Evolutionary conservation across 2,113 vertebrate species (phyloP).

Genomic region (Odocoileus hemionus): DNA sequence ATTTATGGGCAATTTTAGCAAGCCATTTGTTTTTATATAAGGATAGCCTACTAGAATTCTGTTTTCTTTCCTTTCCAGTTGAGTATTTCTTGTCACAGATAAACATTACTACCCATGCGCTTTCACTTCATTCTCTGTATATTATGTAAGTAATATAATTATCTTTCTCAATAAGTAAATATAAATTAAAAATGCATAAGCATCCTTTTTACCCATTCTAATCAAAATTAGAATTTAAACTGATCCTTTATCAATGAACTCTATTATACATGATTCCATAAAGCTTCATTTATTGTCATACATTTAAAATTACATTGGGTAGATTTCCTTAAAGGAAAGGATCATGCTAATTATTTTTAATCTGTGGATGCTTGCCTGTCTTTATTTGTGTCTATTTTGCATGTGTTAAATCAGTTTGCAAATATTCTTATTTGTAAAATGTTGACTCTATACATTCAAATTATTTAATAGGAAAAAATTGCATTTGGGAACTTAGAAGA

Average conservation of each 20-base stretch:
- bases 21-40: not conserved
- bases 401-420: not conserved
- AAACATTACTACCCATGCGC: not conserved
- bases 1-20: not conserved
- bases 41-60: not conserved
- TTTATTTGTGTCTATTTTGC: not conserved
- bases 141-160: not conserved
- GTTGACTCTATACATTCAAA: not conserved
- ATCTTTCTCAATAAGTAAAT: not conserved
- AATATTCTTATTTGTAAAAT: constrained; percentile 3
- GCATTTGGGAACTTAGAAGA: not conserved
- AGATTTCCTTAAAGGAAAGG: not conserved
- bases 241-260: not conserved
- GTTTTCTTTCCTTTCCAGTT: not conserved
- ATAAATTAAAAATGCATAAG: not conserved
- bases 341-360: not conserved
- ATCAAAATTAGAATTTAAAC: not conserved
- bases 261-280: not conserved
- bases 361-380: not conserved
- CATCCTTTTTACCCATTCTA: not conserved
- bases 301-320: not conserved
- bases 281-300: not conserved
- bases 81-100: not conserved
- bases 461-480: not conserved
- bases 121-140: not conserved